Evolutionary conservation across 2,888 invertebrate species (phyloP), one percentile per base, ranked within the genome.

Genomic region (Hypolimnas misippus): DNA sequence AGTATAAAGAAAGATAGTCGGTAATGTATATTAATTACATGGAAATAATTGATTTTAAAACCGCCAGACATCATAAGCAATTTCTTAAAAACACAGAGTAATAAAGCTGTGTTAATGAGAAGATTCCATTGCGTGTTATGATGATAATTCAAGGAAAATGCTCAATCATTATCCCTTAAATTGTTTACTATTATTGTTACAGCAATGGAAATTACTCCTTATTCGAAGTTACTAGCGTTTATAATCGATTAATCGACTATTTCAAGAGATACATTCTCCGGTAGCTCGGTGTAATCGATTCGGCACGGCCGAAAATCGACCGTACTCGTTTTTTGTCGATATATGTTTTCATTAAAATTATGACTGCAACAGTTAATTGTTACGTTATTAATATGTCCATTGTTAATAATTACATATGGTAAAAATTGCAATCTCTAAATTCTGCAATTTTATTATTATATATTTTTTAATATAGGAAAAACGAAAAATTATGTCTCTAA

Each of bases 211-310:
- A 62, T 35, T 21, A 62, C 19, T 53, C 54, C 50, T 57, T 59
- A 54, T 7, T 0, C 0, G 3, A 5, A 5, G 6, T 2, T 0
- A 33, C 38, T 67, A 67, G 17, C 56, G 56, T 19, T 33, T n/a
- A 59, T 44, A 56, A 58, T 38, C 14, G 44, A 53, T 33, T 25
- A 25, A 6, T 10, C 25, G 3, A 14, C 33, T 19, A 58, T 38
- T 38, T 56, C 62, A 51, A 62, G 44, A 63, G 65, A 64, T 60
- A 61, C 52, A 55, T 57, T 62, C 54, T 53, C 80, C 87, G 79
- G 87, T 84, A 87, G 87, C 83, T 77, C 68, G 74, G 62, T 72
- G 62, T 76, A 87, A 89, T 87, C 83, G 80, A 86, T 87, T 86
- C 72, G 81, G 68, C 70, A 76, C 77, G 83, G 62, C 57, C 61